These are phyloP conservation scores for Plectropomus leopardus DNA, from an alignment of 2,113 vertebrate genomes.

Conservation along the genomic window DNA sequence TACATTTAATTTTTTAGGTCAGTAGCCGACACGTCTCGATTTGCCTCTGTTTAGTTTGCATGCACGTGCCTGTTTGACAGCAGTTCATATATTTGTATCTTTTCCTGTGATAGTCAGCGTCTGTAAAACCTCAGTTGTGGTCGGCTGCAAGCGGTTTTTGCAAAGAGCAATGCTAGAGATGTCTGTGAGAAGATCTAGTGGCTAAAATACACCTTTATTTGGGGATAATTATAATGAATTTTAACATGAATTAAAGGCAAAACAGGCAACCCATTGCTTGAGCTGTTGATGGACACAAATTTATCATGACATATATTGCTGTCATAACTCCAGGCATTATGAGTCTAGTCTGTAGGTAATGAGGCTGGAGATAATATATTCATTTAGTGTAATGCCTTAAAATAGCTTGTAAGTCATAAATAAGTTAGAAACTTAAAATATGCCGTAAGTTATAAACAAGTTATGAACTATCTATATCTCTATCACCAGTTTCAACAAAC, in stretches of 20 bases:
- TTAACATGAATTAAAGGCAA: not conserved
- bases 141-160: slow-evolving; percentile 6
- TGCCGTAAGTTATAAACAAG: too few species aligned
- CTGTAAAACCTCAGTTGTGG: not conserved
- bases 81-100: not conserved
- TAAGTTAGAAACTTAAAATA: too few species aligned
- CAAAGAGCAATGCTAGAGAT: not conserved
- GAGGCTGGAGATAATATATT: too few species aligned
- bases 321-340: not conserved
- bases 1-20: too few species aligned
- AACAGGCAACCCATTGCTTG: not conserved
- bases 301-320: not conserved
- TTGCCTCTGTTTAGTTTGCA: not conserved
- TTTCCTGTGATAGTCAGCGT: slow-evolving; percentile 19
- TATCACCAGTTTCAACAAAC: not conserved
- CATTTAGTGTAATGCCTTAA: not conserved
- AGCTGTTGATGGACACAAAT: not conserved
- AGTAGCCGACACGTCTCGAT: not conserved
- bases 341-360: not conserved
- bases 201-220: not conserved
- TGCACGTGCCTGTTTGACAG: not conserved
- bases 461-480: not conserved
- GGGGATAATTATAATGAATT: not conserved
- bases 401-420: not conserved
- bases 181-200: not conserved